Base-by-base conservation (phyloP, 2,888 invertebrate genomes). In the Ormyrus rosae region DNA sequence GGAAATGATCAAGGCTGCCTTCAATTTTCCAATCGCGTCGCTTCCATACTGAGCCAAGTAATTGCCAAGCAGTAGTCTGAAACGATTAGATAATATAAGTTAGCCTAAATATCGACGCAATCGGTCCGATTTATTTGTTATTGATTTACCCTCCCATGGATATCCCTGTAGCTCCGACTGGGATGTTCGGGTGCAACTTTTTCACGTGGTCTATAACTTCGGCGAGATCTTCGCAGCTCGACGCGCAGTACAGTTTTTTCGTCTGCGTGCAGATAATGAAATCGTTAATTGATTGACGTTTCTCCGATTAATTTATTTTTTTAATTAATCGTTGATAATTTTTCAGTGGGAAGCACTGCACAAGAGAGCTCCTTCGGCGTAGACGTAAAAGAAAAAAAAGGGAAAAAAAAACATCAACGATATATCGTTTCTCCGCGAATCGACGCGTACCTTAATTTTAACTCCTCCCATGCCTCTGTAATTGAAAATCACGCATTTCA, bases 201-300 rank as follows among this genome's bases (percentile, higher is more conserved):
- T 92, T 92, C 80, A 97, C 93, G 88, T 95, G 94, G 48, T 92
- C 91, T 82, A 97, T 92, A 81, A 95, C 96, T 91, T 94, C 95
- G 51, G 93, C 92, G 83, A 97, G 92, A 92, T 97, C 97, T 84
- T 94, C 96, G 88, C 94, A 94, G 89, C 95, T 95, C 11, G 96
- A 93, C 60, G 97, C 97, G 91, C 96, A 96, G 91, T 97, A 97
- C 34, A 96, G 94, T 83, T 95, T 93, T 80, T 96, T 95, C 71
- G 97, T 96, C 94, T 94, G 89, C 7, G 61, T 64, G 45, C 61
- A 64, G 6, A 63, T 34, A 34, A 34, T 0, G 34, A 34, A 4
- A 34, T 34, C 34, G 2, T 34, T 34, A 34, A 34, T 4, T 4
- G 34, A 34, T 34, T 34, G 34, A 34, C 3, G 3, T 34, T 3